A percentile compares a stretch with the other conserved stretches of the same genome.
Evolutionary conservation across 2,797 vertebrate species (phyloP).

Genomic region (Rhincodon typus): DNA sequence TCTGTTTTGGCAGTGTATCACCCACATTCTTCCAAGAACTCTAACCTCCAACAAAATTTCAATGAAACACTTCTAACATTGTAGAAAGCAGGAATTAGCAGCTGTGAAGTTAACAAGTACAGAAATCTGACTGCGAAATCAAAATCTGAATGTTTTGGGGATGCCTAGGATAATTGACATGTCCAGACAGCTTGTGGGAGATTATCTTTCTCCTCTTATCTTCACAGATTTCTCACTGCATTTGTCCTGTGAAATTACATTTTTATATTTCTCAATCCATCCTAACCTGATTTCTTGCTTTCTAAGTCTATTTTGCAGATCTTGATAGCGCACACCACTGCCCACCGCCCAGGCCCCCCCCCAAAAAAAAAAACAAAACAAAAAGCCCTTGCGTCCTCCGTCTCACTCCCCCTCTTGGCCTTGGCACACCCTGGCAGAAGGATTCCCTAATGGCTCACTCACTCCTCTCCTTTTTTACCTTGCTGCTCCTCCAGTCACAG

Average conservation of each 20-base stretch:
- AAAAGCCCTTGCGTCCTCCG: too few species aligned
- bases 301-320: not conserved
- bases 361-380: too few species aligned
- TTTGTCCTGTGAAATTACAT: not conserved
- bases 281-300: not conserved
- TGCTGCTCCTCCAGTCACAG: too few species aligned
- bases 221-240: not conserved
- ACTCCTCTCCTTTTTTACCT: too few species aligned
- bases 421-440: too few species aligned
- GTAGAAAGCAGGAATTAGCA: not conserved
- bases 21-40: not conserved
- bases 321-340: too few species aligned
- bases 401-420: too few species aligned
- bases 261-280: not conserved
- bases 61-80: not conserved
- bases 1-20: not conserved
- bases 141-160: not conserved
- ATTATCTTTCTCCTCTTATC: not conserved
- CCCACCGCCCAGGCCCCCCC: too few species aligned
- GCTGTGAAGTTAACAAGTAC: not conserved
- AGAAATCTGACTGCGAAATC: not conserved
- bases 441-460: too few species aligned
- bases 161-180: not conserved
- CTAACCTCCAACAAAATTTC: not conserved
- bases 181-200: not conserved